Conservation (phyloP, 1,140 invertebrate species). For the Sminthurides bifidus region DNA sequence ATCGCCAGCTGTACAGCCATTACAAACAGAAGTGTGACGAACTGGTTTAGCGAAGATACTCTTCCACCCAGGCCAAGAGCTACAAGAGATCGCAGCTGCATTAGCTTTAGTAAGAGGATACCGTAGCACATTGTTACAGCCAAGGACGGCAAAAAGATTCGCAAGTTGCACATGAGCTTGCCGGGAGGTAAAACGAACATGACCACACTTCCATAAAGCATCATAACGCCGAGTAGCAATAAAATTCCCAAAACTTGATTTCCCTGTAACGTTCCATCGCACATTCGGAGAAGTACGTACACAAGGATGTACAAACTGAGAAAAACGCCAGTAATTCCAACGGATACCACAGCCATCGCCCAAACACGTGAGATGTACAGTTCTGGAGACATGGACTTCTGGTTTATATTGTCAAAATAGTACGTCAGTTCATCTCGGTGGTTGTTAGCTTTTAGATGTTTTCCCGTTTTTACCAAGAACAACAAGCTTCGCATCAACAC, state of each 20-base stretch:
- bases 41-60: constrained; percentile 36
- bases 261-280: constrained; percentile 40
- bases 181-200: constrained; percentile 39
- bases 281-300: constrained; percentile 40
- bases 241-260: constrained; percentile 41
- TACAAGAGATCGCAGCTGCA: constrained; percentile 36
- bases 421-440: too few relatives aligned
- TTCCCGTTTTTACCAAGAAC: constrained; percentile 15
- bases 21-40: constrained; percentile 37
- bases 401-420: constrained; percentile 16
- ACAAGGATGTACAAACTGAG: constrained; percentile 38
- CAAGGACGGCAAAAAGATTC: constrained; percentile 34
- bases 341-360: constrained; percentile 35
- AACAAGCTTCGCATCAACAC: too few relatives aligned
- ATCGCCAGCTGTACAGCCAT: constrained; percentile 36
- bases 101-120: constrained; percentile 37
- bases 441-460: constrained; percentile 6
- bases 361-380: constrained; percentile 35
- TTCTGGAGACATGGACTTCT: constrained; percentile 28
- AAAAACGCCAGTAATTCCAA: constrained; percentile 35
- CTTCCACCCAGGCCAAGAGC: constrained; percentile 37
- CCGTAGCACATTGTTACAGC: constrained; percentile 35
- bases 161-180: constrained; percentile 34
- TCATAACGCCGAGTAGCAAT: constrained; percentile 39
- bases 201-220: constrained; percentile 38